phyloP scores from a whole-genome alignment of 1,140 invertebrate genomes.

The Delia radicum region DNA sequence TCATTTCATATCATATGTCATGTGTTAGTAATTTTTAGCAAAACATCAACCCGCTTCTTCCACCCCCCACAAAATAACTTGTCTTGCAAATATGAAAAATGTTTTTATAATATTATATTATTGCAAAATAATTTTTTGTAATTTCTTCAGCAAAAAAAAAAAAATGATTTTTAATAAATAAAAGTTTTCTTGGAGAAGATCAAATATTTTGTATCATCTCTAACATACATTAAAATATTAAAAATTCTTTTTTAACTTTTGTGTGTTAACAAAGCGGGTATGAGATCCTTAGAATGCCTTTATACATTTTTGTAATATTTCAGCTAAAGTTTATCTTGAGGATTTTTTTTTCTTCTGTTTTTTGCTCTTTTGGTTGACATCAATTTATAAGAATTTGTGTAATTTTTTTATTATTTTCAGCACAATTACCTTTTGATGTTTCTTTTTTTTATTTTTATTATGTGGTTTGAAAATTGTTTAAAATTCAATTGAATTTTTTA shows the following conservation, averaged over 20 bases:
- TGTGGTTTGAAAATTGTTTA: not conserved
- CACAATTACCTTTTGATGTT: slow-evolving; percentile 1
- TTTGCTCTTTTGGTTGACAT: not conserved
- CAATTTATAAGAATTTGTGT: not conserved
- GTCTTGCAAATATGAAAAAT: not conserved
- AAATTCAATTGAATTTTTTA: not conserved
- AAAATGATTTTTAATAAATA: not conserved
- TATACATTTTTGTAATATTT: not conserved
- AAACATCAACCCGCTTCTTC: not conserved
- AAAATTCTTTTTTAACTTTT: slow-evolving; percentile 17
- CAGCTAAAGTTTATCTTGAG: not conserved
- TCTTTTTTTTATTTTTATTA: not conserved
- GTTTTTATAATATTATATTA: slow-evolving; percentile 10
- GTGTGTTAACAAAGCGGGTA: not conserved
- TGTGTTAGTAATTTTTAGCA: not conserved
- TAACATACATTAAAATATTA: slow-evolving; percentile 11
- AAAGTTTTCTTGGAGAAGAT: not conserved
- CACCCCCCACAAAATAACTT: not conserved
- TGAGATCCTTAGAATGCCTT: not conserved
- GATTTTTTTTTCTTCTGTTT: not conserved
- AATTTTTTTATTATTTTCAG: not conserved
- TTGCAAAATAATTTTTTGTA: slow-evolving; percentile 19
- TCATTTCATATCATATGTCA: not conserved
- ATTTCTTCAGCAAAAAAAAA: no score
- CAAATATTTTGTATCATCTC: not conserved